Evolutionary conservation across 1,140 invertebrate genomes (phyloP), one percentile per base, ranked within the genome.

Genomic region (Ectropis grisescens): DNA sequence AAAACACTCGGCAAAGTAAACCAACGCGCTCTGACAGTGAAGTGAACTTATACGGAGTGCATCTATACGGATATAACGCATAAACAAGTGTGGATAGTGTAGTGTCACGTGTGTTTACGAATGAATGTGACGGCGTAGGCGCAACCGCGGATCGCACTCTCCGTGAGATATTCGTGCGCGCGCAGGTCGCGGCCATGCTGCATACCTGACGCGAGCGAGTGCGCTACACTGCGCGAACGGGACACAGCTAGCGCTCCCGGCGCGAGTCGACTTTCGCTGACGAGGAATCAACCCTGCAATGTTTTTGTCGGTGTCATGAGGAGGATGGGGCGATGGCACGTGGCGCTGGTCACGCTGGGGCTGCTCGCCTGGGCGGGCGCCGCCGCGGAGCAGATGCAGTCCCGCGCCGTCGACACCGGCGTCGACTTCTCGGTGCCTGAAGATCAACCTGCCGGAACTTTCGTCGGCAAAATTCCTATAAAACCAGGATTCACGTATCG

Each of bases 401-500:
- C 92, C 32, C 85, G 93, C 38, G 90, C 92, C 9, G 93, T 94
- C 23, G 93, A 95, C 58, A 95, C 91, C 11, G 85, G 93, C 39
- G 91, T 93, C 14, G 90, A 92, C 41, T 87, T 96, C 47, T 91
- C 94, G 60, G 88, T 96, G 27, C 84, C 86, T 23, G 95, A 97
- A 72, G 93, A 92, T 19, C 87, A 92, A 56, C 91, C 93, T 8
- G 85, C 88, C 32, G 93, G 92, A 10, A 93, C 92, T 0, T 60
- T 90, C 2, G 93, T 96, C 2, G 95, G 94, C 9, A 85, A 85
- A 46, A 96, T 97, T 59, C 94, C 94, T 11, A 91, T 88, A 2
- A 93, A 93, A 68, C 88, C 90, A 2, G 93, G 91, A 38, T 96
- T 96, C 72, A 94, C 91, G 0, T 95, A 95, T 60, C 86, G 94